Conservation (phyloP, 2,113 vertebrate genomes). For the Pandion haliaetus region DNA sequence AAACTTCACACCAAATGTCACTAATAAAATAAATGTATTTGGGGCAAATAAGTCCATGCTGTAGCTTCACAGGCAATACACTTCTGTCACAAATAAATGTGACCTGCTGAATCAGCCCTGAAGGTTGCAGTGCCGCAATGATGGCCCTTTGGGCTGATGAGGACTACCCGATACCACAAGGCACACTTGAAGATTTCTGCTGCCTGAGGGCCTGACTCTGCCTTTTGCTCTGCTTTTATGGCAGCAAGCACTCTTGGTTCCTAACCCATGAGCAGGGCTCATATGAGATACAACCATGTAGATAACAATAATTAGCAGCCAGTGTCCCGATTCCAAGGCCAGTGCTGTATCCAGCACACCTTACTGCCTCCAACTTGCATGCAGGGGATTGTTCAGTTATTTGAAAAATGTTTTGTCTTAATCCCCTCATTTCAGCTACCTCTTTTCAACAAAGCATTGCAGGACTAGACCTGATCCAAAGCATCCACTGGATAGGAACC, state of each 20-base stretch:
- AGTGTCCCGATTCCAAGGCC: neutral
- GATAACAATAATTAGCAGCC: neutral
- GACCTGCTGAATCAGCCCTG: neutral
- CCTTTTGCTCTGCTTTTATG: neutral
- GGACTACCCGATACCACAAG: neutral
- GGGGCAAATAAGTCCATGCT: neutral
- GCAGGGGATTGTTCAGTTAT: accelerated
- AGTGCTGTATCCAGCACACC: neutral
- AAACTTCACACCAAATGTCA: neutral
- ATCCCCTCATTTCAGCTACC: neutral
- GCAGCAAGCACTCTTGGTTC: neutral
- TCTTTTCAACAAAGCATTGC: neutral
- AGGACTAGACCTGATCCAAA: neutral
- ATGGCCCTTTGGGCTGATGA: neutral
- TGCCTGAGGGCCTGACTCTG: neutral
- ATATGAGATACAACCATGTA: accelerated
- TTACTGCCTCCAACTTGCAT: neutral
- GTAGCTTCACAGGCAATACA: neutral
- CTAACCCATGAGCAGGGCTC: neutral
- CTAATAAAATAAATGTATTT: neutral
- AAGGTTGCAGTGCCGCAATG: neutral
- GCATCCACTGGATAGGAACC: neutral
- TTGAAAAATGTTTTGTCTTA: neutral
- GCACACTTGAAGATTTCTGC: neutral
- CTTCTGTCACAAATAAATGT: neutral